A percentile compares a stretch with the other conserved stretches of the same genome.
These are phyloP conservation scores for Galagoides demidoff DNA, from an alignment of 2,797 vertebrate species.

Conservation along the genomic window DNA sequence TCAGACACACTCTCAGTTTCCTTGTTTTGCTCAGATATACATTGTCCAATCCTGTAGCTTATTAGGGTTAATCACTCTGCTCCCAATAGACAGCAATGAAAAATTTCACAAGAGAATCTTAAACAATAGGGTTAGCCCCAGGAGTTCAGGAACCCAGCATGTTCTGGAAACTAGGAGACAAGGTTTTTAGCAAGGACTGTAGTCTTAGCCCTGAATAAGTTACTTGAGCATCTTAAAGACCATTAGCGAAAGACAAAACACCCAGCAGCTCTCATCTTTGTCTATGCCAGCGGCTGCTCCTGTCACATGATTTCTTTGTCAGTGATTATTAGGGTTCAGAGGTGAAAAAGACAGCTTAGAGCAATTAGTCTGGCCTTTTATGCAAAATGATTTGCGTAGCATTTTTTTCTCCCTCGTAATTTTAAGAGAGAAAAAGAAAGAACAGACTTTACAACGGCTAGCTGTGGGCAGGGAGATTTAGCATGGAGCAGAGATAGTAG, in stretches of 20 bases:
- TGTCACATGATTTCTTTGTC: background rate
- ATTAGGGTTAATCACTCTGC: background rate
- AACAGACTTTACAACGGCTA: background rate
- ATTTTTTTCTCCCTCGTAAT: background rate
- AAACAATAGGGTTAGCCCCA: background rate
- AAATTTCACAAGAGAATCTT: slow-evolving; percentile 16
- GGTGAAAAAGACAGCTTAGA: background rate
- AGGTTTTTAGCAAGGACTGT: background rate
- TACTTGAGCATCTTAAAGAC: background rate
- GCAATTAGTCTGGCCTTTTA: background rate
- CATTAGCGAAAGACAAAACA: slow-evolving; percentile 20
- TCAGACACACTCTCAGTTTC: no score
- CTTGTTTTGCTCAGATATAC: background rate
- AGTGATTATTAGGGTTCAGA: background rate
- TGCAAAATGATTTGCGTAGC: background rate
- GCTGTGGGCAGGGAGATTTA: background rate
- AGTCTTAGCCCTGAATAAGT: slow-evolving; percentile 26
- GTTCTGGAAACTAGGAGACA: background rate
- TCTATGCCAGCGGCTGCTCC: background rate
- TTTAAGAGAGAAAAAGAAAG: background rate
- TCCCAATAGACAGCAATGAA: background rate
- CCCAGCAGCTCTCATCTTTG: background rate
- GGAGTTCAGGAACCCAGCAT: background rate
- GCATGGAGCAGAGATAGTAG: background rate
- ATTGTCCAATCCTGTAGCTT: background rate